phyloP scores from a whole-genome alignment of 2,113 vertebrate species.

The Indicator indicator region DNA sequence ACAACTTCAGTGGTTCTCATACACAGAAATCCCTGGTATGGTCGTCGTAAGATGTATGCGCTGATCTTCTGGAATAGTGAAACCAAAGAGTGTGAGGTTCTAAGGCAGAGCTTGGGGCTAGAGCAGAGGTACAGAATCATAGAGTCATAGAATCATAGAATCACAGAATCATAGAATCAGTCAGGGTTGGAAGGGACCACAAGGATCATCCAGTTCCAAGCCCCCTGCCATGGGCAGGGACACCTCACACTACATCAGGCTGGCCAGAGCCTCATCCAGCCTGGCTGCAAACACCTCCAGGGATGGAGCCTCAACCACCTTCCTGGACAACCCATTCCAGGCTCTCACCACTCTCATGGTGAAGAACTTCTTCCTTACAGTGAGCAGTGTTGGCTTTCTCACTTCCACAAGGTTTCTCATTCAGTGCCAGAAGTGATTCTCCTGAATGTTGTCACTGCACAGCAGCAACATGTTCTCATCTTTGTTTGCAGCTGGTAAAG shows the following conservation, averaged over 20 bases:
- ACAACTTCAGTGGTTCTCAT: neutral
- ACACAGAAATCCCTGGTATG: neutral
- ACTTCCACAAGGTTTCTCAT: neutral
- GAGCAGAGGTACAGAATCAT: neutral
- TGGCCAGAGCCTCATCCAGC: too few relatives aligned
- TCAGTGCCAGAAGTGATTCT: neutral
- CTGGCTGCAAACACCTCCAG: too few relatives aligned
- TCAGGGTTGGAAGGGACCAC: too few relatives aligned
- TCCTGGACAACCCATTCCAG: too few relatives aligned
- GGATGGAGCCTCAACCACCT: too few relatives aligned
- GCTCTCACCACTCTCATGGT: too few relatives aligned
- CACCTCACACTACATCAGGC: too few relatives aligned
- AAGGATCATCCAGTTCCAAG: too few relatives aligned
- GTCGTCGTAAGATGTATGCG: neutral
- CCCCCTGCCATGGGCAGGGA: too few relatives aligned
- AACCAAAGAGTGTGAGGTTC: fast-evolving
- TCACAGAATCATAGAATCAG: too few relatives aligned
- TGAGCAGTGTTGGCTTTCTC: neutral
- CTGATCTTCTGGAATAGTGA: neutral
- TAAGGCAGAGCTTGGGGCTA: neutral
- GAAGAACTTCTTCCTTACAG: neutral
- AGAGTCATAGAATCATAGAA: too few relatives aligned
- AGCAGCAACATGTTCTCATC: neutral
- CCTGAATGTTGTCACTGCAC: neutral
- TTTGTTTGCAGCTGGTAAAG: neutral